Conservation (phyloP, 1,140 invertebrate species). For the Arion vulgaris region DNA sequence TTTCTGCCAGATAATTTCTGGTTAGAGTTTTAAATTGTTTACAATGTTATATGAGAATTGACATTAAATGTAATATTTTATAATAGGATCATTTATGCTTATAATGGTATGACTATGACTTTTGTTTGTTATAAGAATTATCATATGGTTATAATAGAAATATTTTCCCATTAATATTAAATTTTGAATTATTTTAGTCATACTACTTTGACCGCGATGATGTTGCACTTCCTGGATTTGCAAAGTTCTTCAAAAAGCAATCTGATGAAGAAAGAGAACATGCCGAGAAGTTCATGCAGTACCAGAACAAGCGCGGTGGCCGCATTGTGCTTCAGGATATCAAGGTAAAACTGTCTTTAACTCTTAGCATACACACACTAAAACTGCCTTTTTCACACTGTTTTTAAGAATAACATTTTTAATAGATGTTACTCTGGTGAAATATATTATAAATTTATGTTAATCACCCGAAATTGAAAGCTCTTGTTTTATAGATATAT, state of each 20-base stretch:
- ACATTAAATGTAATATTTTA: no score
- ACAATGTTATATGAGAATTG: no score
- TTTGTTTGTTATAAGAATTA: no score
- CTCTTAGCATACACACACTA: no score
- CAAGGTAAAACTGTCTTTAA: conserved; percentile 31
- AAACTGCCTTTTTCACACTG: background rate
- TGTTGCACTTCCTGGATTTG: conserved; percentile 82
- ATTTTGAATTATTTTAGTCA: conserved; percentile 60
- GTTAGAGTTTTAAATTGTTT: no score
- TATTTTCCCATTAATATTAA: no score
- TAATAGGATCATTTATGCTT: no score
- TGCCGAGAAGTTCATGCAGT: conserved; percentile 83
- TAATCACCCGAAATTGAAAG: background rate
- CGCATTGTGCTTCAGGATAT: conserved; percentile 73
- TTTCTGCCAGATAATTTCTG: no score
- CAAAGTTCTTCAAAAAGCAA: conserved; percentile 81
- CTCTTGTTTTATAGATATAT: no score
- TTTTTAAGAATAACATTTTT: background rate
- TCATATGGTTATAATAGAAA: no score
- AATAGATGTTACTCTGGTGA: background rate
- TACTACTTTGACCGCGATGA: conserved; percentile 86
- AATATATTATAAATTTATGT: background rate
- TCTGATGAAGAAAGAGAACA: conserved; percentile 85
- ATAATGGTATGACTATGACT: no score
- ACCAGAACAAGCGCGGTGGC: conserved; percentile 88